phyloP scores from a whole-genome alignment of 2,797 vertebrate genomes.

The Benthosema pterotum region DNA sequence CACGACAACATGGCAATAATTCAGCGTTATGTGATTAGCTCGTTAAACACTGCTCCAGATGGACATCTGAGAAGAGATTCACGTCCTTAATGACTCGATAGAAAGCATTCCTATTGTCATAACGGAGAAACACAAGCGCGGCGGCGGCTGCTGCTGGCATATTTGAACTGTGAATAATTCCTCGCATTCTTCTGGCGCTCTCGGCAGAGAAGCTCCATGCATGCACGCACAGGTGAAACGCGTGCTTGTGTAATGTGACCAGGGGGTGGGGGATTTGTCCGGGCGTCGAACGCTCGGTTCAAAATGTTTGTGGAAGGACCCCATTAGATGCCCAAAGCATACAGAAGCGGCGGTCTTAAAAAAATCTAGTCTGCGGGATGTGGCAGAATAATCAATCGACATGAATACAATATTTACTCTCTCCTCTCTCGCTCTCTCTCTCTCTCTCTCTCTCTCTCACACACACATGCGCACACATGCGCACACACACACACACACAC shows the following conservation, averaged over 20 bases:
- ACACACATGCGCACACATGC: not conserved
- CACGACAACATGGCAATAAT: too few species aligned
- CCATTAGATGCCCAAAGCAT: constrained; percentile 50
- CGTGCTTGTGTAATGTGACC: not conserved
- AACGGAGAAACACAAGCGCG: too few species aligned
- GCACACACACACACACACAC: constrained; percentile 3
- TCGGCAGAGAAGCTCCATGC: too few species aligned
- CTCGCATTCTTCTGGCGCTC: too few species aligned
- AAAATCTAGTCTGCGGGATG: constrained; percentile 30
- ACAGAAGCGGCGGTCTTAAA: constrained; percentile 46
- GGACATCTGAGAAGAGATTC: too few species aligned
- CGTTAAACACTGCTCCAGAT: too few species aligned
- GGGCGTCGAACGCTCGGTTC: constrained; percentile 41
- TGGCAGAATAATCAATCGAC: constrained; percentile 61
- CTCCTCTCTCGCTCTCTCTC: too few species aligned
- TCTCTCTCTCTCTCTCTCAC: not conserved
- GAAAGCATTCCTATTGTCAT: too few species aligned
- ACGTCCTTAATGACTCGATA: too few species aligned
- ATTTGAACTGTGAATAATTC: too few species aligned
- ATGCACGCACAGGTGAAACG: not conserved
- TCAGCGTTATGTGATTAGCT: too few species aligned
- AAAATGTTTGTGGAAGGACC: constrained; percentile 67
- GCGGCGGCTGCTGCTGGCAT: too few species aligned
- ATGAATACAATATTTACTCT: constrained; percentile 26
- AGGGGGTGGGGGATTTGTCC: constrained; percentile 18